A percentile compares a stretch with the other conserved stretches of the same genome.
phyloP scores from a whole-genome alignment of 2,113 vertebrate genomes.

The Muntiacus reevesi region DNA sequence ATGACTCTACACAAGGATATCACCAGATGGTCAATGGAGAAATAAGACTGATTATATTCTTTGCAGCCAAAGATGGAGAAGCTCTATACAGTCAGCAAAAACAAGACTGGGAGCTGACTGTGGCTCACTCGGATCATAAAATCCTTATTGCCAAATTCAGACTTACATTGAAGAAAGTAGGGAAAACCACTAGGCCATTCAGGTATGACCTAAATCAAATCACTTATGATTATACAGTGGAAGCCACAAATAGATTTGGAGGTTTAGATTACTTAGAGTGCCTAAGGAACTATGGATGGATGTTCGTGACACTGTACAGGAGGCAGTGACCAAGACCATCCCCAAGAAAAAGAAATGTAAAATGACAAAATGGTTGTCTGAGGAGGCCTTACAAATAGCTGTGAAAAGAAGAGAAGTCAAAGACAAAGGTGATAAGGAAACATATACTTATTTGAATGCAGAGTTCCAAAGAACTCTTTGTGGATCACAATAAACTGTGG shows the following conservation, averaged over 20 bases:
- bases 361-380: neutral
- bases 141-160: neutral
- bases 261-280: neutral
- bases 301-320: neutral
- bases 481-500: neutral
- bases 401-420: neutral
- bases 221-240: neutral
- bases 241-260: neutral
- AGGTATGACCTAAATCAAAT: neutral
- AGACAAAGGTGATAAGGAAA: neutral
- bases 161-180: neutral
- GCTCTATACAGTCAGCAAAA: neutral
- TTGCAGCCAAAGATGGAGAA: neutral
- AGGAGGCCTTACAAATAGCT: neutral
- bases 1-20: neutral
- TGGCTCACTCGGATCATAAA: neutral
- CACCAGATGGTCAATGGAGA: neutral
- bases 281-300: neutral
- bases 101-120: rapidly evolving
- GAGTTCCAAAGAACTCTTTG: neutral
- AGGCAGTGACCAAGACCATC: neutral
- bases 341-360: neutral
- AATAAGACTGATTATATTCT: neutral
- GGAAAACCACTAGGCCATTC: neutral
- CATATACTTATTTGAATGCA: neutral